Evolutionary conservation across 2,113 vertebrate genomes (phyloP), one percentile per base, ranked within the genome.

Genomic region (Corvus moneduloides): DNA sequence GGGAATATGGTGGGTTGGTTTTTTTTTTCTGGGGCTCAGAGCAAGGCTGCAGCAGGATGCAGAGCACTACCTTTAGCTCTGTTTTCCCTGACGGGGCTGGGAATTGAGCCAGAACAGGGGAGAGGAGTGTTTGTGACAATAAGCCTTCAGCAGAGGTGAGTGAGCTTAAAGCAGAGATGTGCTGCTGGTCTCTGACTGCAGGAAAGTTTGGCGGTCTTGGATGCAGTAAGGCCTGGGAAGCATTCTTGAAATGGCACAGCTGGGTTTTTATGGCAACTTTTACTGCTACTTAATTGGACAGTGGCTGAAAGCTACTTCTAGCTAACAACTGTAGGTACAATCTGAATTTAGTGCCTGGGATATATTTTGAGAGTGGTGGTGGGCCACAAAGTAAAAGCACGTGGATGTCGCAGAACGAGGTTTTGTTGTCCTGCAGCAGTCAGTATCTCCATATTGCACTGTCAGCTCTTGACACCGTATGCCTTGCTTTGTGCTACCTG

Each of bases 271-370:
- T 76, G 23, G 28, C 78, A 84, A 16, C 12, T 90, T 88, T 55
- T 87, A 73, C 93, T 85, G 66, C 90, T 91, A 44, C 80, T 73
- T 94, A 87, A 87, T 93, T 93, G 91, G 58, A 39, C 3, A 6
- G 54, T 46, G 55, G 14, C 84, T 85, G 41, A 69, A 75, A 91
- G 62, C 54, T 93, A 18, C 46, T 89, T 39, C 41, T 68, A 51
- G 69, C 62, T 73, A 52, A 63, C 46, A 82, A 64, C 39, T 52
- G 30, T 32, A 35, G 58, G 43, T 64, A 7, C 28, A 64, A 2
- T n/a, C 52, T 91, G 84, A 68, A 61, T 84, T 64, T 79, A 80
- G 20, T 35, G 67, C 55, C 83, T 85, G 63, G 44, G 28, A 69
- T 95, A 10, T 83, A 59, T 73, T 61, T 61, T 93, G 49, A 64